Evolutionary conservation across 2,797 vertebrate genomes (phyloP).

Genomic region (Ataeniobius toweri): DNA sequence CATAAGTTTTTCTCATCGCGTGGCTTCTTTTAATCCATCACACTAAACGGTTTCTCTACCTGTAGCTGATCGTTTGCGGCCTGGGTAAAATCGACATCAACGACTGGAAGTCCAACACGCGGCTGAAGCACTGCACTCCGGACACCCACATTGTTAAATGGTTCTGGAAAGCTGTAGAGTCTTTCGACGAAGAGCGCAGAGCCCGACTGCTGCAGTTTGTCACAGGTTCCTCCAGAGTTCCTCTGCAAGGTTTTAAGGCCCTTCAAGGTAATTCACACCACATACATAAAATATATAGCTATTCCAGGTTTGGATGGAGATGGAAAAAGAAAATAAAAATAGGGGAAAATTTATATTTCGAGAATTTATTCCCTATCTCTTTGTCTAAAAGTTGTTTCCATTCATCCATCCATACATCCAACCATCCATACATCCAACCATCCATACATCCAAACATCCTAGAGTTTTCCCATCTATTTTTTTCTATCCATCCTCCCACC

Average conservation of each 20-base stretch:
- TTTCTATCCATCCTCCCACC: not conserved
- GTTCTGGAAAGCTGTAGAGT: conserved; percentile 99
- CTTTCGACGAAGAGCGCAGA: conserved; percentile 93
- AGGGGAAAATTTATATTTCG: not conserved
- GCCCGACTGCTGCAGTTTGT: conserved; percentile 96
- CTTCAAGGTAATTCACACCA: conserved; percentile 86
- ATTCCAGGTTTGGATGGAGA: not conserved
- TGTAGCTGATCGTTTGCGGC: conserved; percentile 94
- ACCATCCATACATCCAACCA: too few species aligned
- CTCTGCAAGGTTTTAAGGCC: conserved; percentile 98
- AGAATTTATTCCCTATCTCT: not conserved
- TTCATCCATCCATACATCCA: not conserved
- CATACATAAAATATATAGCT: not conserved
- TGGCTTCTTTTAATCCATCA: not conserved
- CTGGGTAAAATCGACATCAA: conserved; percentile 96
- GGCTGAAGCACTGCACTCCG: conserved; percentile 95
- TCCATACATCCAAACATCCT: too few species aligned
- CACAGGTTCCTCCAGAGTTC: conserved; percentile 95
- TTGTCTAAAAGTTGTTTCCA: not conserved
- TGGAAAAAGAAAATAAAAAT: not conserved
- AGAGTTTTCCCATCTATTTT: not conserved
- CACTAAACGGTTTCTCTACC: not conserved
- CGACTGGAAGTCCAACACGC: conserved; percentile 97
- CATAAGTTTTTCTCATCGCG: not conserved
- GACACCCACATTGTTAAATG: conserved; percentile 97